Conservation (phyloP, 2,113 vertebrate genomes). For the Corythoichthys haematopterus region DNA sequence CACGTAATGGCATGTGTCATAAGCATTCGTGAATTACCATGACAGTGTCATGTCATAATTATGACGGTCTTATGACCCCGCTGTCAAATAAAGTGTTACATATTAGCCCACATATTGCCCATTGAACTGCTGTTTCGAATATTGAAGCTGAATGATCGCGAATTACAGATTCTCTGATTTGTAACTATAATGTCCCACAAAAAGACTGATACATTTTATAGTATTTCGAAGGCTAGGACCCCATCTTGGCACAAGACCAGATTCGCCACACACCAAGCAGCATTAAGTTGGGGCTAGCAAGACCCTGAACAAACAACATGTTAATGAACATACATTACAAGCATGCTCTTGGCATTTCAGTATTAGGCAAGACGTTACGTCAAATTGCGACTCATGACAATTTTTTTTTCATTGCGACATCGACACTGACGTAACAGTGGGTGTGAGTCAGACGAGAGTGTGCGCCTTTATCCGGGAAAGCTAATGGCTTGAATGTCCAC, state of each 20-base stretch:
- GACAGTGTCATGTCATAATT: no score
- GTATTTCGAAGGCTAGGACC: constrained; percentile 3
- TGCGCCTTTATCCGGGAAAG: constrained; percentile 55
- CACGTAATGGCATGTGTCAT: no score
- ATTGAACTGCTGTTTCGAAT: no score
- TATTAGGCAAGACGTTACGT: background rate
- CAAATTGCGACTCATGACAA: background rate
- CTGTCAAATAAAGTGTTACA: no score
- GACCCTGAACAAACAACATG: background rate
- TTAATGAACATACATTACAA: background rate
- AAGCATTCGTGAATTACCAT: no score
- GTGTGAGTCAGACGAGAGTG: constrained; percentile 1
- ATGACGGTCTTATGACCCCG: no score
- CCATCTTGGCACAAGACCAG: constrained; percentile 1
- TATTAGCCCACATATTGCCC: no score
- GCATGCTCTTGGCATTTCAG: background rate
- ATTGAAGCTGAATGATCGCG: no score
- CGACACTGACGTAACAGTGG: constrained; percentile 18
- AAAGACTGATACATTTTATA: background rate
- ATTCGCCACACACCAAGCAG: constrained; percentile 20
- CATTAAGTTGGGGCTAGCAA: constrained; percentile 17
- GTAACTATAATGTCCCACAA: no score
- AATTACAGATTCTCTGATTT: no score
- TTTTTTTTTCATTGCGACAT: background rate
- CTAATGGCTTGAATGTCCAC: constrained; percentile 73